phyloP scores from a whole-genome alignment of 2,888 invertebrate genomes.

The Heliconius charithonia region DNA sequence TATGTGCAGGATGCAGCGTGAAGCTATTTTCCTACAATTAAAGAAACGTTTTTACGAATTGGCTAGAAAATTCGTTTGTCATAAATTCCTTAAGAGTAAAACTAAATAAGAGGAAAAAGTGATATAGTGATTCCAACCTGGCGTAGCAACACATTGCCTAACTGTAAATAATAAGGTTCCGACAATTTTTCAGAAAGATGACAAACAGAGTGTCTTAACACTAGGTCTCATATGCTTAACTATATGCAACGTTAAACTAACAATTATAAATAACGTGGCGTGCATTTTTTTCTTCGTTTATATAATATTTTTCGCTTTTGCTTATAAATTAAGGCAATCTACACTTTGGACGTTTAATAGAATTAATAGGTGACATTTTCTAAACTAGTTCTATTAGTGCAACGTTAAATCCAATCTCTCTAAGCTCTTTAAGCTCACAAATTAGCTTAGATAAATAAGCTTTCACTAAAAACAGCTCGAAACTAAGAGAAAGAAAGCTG shows the following conservation, averaged over 20 bases:
- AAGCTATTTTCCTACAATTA: no score
- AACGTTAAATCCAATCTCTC: slow-evolving; percentile 26
- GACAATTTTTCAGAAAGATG: no score
- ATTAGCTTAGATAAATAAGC: slow-evolving; percentile 10
- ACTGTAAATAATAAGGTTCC: no score
- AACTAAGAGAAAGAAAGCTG: neutral
- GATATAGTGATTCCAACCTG: no score
- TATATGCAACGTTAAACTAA: neutral
- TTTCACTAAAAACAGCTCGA: neutral
- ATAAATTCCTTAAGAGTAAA: no score
- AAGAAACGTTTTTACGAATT: no score
- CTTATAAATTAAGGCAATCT: neutral
- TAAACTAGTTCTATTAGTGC: slow-evolving; percentile 35
- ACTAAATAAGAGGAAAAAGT: no score
- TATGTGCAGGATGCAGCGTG: no score
- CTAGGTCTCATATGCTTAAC: neutral
- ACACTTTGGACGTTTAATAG: slow-evolving; percentile 33
- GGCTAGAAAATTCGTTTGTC: no score
- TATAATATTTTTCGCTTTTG: neutral
- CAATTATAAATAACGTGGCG: neutral
- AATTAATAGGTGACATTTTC: slow-evolving; percentile 41
- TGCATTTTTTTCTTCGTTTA: neutral
- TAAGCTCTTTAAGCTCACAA: slow-evolving; percentile 20
- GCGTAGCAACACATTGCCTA: no score
- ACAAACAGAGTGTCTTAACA: neutral